Evolutionary conservation across 1,140 invertebrate genomes (phyloP).

Genomic region (Spodoptera frugiperda): DNA sequence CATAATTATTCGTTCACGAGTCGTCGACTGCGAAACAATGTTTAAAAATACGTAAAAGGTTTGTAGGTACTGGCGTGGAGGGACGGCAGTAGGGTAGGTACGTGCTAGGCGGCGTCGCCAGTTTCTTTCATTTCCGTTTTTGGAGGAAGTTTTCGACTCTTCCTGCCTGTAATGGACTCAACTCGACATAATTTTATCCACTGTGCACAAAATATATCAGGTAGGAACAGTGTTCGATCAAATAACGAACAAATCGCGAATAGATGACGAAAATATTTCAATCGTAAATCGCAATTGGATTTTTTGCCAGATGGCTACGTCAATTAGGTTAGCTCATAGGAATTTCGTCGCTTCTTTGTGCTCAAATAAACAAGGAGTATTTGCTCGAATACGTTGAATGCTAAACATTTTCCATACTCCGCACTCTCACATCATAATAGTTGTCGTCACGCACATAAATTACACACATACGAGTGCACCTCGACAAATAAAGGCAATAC

Average conservation of each 20-base stretch:
- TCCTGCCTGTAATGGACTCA: constrained; percentile 56
- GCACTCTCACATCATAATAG: background rate
- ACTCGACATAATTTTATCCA: constrained; percentile 48
- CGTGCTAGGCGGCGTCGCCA: constrained; percentile 50
- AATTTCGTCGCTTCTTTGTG: background rate
- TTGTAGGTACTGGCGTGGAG: background rate
- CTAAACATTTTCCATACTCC: no score
- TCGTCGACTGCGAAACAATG: constrained; percentile 26
- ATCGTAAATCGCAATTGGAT: constrained; percentile 14
- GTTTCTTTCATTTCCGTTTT: constrained; percentile 58
- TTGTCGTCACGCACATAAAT: constrained; percentile 10
- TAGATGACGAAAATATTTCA: constrained; percentile 36
- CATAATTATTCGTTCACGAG: constrained; percentile 39
- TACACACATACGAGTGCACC: background rate
- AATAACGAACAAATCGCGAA: constrained; percentile 25
- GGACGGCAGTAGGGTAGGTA: constrained; percentile 10
- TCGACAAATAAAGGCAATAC: background rate
- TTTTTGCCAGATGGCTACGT: constrained; percentile 32
- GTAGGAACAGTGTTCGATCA: constrained; percentile 33
- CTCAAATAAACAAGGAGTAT: background rate
- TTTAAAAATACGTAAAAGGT: constrained; percentile 19
- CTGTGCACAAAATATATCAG: constrained; percentile 46
- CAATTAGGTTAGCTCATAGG: constrained; percentile 7
- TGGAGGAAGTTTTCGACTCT: constrained; percentile 54
- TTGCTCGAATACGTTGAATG: background rate